phyloP scores from a whole-genome alignment of 2,797 vertebrate genomes.

The Chelonia mydas region DNA sequence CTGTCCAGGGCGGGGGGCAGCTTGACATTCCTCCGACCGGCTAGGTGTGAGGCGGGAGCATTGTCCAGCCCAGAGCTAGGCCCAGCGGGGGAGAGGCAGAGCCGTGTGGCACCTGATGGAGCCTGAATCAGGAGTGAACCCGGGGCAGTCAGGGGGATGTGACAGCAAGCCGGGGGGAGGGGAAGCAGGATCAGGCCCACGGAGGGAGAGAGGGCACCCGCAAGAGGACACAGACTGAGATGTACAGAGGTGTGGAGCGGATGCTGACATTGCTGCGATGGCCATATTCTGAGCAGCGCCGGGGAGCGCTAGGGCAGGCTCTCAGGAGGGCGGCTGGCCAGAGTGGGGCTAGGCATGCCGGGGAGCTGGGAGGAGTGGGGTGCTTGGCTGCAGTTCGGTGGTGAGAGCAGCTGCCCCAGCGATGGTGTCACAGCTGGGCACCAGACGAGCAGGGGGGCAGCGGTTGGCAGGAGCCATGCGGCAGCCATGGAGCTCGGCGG shows the following conservation, averaged over 20 bases:
- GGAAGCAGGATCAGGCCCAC: neutral
- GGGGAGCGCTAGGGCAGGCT: no score
- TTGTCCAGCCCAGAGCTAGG: neutral
- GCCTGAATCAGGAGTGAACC: neutral
- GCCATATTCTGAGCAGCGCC: neutral
- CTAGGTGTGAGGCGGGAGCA: neutral
- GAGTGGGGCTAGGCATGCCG: no score
- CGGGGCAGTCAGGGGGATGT: neutral
- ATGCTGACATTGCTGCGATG: neutral
- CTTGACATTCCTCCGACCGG: neutral
- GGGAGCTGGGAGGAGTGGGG: neutral
- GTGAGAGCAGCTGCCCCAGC: neutral
- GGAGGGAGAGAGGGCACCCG: neutral
- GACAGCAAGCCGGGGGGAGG: neutral
- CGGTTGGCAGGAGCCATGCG: no score
- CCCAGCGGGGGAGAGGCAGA: neutral
- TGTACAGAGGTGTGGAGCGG: neutral
- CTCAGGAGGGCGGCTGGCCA: neutral
- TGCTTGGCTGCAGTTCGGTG: neutral
- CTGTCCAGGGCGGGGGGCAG: no score
- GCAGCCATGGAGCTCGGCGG: no score
- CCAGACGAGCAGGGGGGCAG: no score
- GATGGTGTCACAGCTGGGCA: no score
- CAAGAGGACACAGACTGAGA: neutral
- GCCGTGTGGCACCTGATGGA: neutral